These are phyloP conservation scores for Macrobrachium nipponense DNA, from an alignment of 1,140 invertebrate genomes.

Conservation along the genomic window DNA sequence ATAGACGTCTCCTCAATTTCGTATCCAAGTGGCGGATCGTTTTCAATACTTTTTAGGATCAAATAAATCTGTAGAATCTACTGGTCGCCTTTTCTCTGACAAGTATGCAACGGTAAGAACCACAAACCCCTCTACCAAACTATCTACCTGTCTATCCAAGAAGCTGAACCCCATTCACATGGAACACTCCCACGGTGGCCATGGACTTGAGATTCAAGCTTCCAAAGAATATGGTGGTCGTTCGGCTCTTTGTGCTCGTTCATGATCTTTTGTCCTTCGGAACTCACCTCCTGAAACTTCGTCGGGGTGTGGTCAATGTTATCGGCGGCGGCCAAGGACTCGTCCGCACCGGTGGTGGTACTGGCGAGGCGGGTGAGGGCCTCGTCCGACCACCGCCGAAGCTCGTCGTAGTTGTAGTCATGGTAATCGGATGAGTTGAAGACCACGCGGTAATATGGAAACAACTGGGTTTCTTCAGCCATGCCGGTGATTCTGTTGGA, in stretches of 20 bases:
- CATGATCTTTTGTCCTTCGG: not conserved
- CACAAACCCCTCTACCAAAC: no score
- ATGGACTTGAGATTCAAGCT: no score
- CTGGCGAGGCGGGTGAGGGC: slow-evolving; percentile 27
- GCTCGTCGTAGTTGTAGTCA: slow-evolving; percentile 25
- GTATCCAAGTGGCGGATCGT: no score
- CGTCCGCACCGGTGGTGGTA: not conserved
- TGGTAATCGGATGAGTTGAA: slow-evolving; percentile 43
- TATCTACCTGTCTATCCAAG: no score
- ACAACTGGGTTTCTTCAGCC: slow-evolving; percentile 14
- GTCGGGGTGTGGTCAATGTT: slow-evolving; percentile 10
- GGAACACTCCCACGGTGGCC: no score
- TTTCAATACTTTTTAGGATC: no score
- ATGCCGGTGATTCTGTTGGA: slow-evolving; percentile 1
- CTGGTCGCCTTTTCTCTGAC: no score
- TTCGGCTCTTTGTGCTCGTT: not conserved
- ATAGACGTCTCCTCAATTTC: no score
- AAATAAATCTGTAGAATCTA: no score
- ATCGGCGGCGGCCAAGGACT: not conserved
- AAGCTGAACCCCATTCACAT: no score
- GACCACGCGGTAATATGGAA: slow-evolving; percentile 44
- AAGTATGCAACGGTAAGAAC: no score
- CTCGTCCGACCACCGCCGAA: slow-evolving; percentile 35
- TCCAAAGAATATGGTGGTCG: no score
- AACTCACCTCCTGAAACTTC: slow-evolving; percentile 20